Evolutionary conservation across 2,888 invertebrate genomes (phyloP).

Genomic region (Fragum sueziense): DNA sequence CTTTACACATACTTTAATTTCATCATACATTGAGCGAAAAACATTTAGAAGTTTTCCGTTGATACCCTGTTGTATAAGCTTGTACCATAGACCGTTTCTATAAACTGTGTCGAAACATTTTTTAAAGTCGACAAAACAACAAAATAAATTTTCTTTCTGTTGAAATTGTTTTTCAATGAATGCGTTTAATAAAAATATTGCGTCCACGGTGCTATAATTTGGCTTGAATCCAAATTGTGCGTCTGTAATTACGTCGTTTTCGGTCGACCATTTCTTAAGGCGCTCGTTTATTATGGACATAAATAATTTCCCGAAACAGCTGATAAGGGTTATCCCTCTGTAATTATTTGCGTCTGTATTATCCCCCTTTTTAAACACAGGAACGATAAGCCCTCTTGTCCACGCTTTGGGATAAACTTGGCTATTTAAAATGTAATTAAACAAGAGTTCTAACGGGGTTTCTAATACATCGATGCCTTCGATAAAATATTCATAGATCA

Average conservation of each 20-base stretch:
- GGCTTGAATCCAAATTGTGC: slow-evolving; percentile 55
- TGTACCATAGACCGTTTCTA: slow-evolving; percentile 44
- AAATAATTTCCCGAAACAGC: no score
- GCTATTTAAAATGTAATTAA: slow-evolving; percentile 37
- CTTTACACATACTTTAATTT: slow-evolving; percentile 43
- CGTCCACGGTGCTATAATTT: slow-evolving; percentile 43
- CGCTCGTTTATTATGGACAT: no score
- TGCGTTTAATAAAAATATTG: slow-evolving; percentile 44
- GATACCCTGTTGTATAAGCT: slow-evolving; percentile 38
- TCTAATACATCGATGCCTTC: slow-evolving; percentile 22
- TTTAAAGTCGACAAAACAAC: slow-evolving; percentile 45
- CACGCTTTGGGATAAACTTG: slow-evolving; percentile 34
- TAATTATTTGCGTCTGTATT: no score
- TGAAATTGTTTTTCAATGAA: no score
- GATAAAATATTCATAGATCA: slow-evolving; percentile 48
- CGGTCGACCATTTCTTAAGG: slow-evolving; percentile 32
- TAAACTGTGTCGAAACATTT: slow-evolving; percentile 45
- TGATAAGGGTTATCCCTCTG: no score
- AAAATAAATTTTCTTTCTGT: slow-evolving; percentile 44
- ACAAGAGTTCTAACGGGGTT: slow-evolving; percentile 8
- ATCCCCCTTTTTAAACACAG: no score
- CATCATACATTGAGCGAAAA: slow-evolving; percentile 32
- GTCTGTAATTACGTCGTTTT: slow-evolving; percentile 40
- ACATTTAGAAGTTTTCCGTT: slow-evolving; percentile 39
- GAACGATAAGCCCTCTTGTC: slow-evolving; percentile 44